Evolutionary conservation across 2,113 vertebrate genomes (phyloP), one percentile per base, ranked within the genome.

Genomic region (Perca fluviatilis): DNA sequence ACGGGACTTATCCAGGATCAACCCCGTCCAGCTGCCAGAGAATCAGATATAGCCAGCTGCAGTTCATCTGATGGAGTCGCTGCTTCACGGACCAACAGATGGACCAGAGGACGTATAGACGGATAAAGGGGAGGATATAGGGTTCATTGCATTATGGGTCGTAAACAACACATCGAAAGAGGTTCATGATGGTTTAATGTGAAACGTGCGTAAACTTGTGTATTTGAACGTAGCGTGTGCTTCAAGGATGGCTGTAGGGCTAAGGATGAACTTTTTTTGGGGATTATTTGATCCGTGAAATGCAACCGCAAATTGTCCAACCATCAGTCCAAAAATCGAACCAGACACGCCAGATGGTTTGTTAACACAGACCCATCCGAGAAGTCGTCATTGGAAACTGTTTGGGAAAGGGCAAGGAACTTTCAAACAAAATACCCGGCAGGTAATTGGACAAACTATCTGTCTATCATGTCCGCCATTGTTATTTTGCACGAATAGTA

Each of bases 1-100:
- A 80, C 18, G 57, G 54, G n/a, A 89, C 69, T 92, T 86, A 93
- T 92, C 82, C 80, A 56, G 86, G 93, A 92, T 93, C 87, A 88
- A 88, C 80, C 7, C 33, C 2, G 14, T 80, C 83, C 88, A 89
- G 90, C 87, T 93, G 89, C 88, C 76, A 84, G 63, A 21, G 77
- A 80, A 63, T n/a, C 76, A 51, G 73, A 77, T 75, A 47, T 82
- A 47, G 60, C 49, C 77, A 18, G 47, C 80, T 69, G 71, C 78
- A 30, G 72, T 50, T 86, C 40, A 76, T 70, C 78, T 13, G 75
- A 54, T 58, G 71, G 64, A 71, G 18, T 15, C 19, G 5, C 56
- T 54, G 85, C 85, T 56, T 23, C 27, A 11, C 46, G 30, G 23
- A 43, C 47, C 11, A 65, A 56, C 86, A 88, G 83, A 89, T 80